Conservation (phyloP, 2,113 vertebrate genomes). For the Ondatra zibethicus region DNA sequence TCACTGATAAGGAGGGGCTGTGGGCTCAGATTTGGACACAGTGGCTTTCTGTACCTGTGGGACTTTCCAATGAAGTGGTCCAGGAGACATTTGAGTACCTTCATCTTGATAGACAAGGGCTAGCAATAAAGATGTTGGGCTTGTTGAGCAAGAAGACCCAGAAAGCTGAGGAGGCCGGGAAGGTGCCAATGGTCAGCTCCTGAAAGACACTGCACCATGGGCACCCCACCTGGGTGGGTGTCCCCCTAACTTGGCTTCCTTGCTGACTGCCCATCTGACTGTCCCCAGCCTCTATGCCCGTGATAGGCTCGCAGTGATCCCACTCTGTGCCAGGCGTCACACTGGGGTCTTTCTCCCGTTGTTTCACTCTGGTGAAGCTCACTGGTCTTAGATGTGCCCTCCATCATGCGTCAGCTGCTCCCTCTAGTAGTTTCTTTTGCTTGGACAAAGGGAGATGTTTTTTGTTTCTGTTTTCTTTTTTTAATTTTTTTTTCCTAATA, state of each 20-base stretch:
- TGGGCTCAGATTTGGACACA: neutral
- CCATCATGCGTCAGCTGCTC: neutral
- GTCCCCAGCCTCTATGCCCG: neutral
- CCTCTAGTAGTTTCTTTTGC: neutral
- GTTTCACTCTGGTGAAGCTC: neutral
- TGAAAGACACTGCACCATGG: neutral
- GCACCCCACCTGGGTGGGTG: neutral
- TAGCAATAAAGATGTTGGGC: neutral
- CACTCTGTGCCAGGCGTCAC: neutral
- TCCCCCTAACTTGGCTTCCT: neutral
- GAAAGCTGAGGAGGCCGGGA: neutral
- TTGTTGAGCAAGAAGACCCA: neutral
- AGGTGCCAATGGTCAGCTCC: neutral
- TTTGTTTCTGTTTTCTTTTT: too few relatives aligned
- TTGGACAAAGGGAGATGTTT: neutral
- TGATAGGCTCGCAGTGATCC: neutral
- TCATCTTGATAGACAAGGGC: neutral
- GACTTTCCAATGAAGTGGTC: neutral
- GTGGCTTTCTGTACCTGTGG: neutral
- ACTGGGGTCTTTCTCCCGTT: fast-evolving
- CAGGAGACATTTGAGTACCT: neutral
- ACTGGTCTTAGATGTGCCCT: neutral
- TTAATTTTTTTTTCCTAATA: neutral
- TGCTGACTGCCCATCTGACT: too few relatives aligned
- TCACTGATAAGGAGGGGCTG: neutral